Base-by-base conservation (phyloP, 2,113 vertebrate genomes). In the Sterrhoptilus dennistouni region DNA sequence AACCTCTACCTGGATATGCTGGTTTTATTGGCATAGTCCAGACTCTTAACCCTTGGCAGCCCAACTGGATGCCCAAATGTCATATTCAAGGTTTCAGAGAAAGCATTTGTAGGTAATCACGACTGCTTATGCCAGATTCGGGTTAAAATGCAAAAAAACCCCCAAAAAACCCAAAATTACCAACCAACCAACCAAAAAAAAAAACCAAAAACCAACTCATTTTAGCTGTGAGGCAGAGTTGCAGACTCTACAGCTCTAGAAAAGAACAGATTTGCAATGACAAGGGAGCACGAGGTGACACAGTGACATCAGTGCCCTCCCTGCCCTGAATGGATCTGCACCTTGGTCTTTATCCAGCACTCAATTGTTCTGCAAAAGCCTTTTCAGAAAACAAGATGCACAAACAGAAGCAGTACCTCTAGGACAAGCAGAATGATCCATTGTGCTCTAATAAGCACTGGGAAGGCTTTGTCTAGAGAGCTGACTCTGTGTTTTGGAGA, bases 401-500 rank as follows among this genome's bases (percentile, higher is more conserved):
- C 40, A 76, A 85, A 49, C 78, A 95, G 61, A 53, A 87, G 22
- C 13, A 69, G 49, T 50, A 93, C 82, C 70, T 80, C 71, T 45
- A 85, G 57, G 59, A 94, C 40, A 72, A 76, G 74, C 25, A 53
- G 63, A 69, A 76, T 4, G 49, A 85, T 72, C 53, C 61, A 89
- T 95, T 96, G 82, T 90, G 88, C 90, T 92, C 92, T 80, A 76
- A 85, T 88, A 83, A 93, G 57, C 82, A 45, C 19, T 83, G 66
- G 82, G 76, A 90, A 80, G 42, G 23, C n/a, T 94, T 92, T 3
- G 18, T 21, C 56, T 66, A 57, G 61, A 85, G 69, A 42, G 61
- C 24, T 72, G 87, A 14, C 40, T 79, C 61, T 76, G 74, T 44
- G 87, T 93, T 84, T 87, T 63, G 90, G 71, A 57, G 33, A 56